Base-by-base conservation (phyloP, 23 tunicate species). In the Ciona savignyi region DNA sequence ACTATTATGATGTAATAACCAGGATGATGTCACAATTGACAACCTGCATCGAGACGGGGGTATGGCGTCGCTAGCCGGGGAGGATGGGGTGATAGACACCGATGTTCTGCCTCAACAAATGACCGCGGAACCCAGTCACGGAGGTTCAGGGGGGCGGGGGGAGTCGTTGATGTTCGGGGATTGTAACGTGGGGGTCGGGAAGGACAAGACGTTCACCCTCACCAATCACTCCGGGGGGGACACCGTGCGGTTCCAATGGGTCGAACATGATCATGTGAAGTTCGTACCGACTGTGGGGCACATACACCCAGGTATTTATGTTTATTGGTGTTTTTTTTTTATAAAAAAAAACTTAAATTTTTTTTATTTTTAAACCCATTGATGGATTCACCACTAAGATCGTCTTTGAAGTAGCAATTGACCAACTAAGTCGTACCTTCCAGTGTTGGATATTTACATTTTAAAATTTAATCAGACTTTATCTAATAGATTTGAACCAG, bases 11-110 rank as follows among this genome's bases (percentile, higher is more conserved):
- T n/a, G n/a, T n/a, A n/a, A n/a, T n/a, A n/a, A n/a, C n/a, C 82
- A 91, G 91, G 97, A 91, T 76, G 97, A 91, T 42, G 83, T 91
- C 71, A 91, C 93, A 23, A 51, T 91, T 51, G 97, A 91, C 35
- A 91, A 91, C 69, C 83, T 91, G 1, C 84, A 74, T n/a, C 30
- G 71, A 11, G 83, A 71, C 34, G 91, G 91, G 2, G 85, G 75
- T 48, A 80, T 80, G 78, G 78, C 85, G 24, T 25, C 77, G 30
- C 35, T 86, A 20, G 93, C 85, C 0, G 71, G 74, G 4, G 82
- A 86, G 34, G 77, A 75, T 28, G 80, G 80, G n/a, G 75, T 79
- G 23, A 34, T 91, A 19, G 91, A 91, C 72, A 71, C 79, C 24
- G 91, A 91, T 22, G 77, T 27, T 70, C 51, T 83, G 65, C 64